Evolutionary conservation across 2,113 vertebrate genomes (phyloP), one percentile per base, ranked within the genome.

Genomic region (Hemichromis elongatus): DNA sequence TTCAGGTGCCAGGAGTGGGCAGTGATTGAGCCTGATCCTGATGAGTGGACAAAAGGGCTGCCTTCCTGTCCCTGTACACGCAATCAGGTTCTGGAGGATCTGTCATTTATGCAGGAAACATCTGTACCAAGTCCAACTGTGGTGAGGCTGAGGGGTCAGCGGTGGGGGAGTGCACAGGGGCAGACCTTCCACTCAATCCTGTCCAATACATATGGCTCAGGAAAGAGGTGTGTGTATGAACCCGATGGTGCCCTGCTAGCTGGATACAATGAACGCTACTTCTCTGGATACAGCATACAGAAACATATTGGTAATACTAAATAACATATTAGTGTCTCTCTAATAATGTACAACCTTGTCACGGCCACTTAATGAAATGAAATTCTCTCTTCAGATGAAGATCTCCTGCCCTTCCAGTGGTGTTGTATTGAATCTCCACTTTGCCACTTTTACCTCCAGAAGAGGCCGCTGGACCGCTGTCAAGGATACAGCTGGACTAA

Each of bases 401-500:
- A 97, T 59, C 94, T 97, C 26, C 86, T 96, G 61, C 97, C 97
- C 1, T 97, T 97, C 86, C 94, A 96, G 79, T 96, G 96, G 97
- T 97, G 97, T 77, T 97, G 97, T 81, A 84, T 95, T 5, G 92
- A 95, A 37, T 96, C 96, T 63, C 77, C 95, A 5, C 89, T 96
- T 2, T 97, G 96, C 73, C 92, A 95, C 81, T 89, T 95, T 19
- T 97, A 96, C 84, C 92, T 96, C 52, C 81, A 83, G 30, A 97
- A 96, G 90, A 95, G 96, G 45, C 97, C 96, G 4, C 42, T 93
- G 59, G 96, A 97, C 79, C 92, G 94, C 11, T 97, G 97, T 77
- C 94, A 95, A 56, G 94, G 95, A 52, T 96, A 94, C 59, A 92
- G 94, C 80, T 95, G 92, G 93, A 18, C 30, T 59, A 84, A 54